Base-by-base conservation (phyloP, 2,113 vertebrate genomes). In the Numenius arquata region DNA sequence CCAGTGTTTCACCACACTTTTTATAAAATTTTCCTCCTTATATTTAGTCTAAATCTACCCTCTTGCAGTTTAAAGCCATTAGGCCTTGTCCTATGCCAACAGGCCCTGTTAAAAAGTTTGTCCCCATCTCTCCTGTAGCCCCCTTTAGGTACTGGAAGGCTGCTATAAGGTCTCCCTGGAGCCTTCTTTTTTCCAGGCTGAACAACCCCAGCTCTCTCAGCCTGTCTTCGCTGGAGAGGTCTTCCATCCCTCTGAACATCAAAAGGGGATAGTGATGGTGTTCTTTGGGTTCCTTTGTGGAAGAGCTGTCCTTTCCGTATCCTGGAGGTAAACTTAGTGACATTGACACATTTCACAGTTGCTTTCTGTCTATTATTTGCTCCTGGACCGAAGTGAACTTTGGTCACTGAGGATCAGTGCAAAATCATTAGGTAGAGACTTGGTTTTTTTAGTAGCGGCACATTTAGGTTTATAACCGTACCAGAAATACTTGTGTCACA, bases 161-260 rank as follows among this genome's bases (percentile, higher is more conserved):
- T 2, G 5, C n/a, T 6, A 1, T 43, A 6, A 18, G 9, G 26
- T 74, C 53, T 87, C 55, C 15, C 5, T 0, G 0, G 43, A 89
- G 23, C 40, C 53, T 63, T 45, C 45, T 63, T 45, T 68, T 47
- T 45, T 61, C 34, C 45, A 87, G 55, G 13, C 48, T 80, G 40
- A 72, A 5, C 21, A 73, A 19, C 19, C 15, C 7, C n/a, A 38
- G 3, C 43, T 27, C 5, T 59, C 36, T 73, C 58, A 77, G 8
- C 14, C 65, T 70, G 4, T 81, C 41, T 11, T 43, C 15, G 22
- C 1, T n/a, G 21, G 55, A 58, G 45, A 85, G 21, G 8, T 74
- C 36, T 23, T 91, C 40, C 34, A 53, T 1, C 8, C 13, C 48
- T 40, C 50, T 58, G 21, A 76, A 20, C 10, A 36, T 73, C 38